Base-by-base conservation (phyloP, 2,113 vertebrate species). In the Noctilio leporinus region DNA sequence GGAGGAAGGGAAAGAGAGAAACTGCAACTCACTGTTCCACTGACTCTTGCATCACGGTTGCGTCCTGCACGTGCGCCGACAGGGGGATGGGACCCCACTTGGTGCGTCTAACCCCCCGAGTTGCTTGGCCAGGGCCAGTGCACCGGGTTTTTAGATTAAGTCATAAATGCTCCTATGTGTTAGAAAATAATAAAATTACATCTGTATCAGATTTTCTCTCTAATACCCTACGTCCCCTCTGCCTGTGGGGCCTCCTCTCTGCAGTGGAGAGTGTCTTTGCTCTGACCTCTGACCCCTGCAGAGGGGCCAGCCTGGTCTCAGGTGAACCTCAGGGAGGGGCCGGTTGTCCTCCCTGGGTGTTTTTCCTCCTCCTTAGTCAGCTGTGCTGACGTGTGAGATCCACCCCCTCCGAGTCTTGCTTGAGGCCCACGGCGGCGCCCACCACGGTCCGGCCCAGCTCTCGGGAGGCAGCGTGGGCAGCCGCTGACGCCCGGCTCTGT, bases 401-500 rank as follows among this genome's bases (percentile, higher is more conserved):
- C 64, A 65, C 16, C 64, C 33, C 64, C 35, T 65, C 64, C 1
- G 64, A 65, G 33, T 35, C 62, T 53, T 33, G 62, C 15, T 14
- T 30, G 15, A n/a, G 62, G 30, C 62, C 24, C 17, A 24, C 19
- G 20, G 19, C 19, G 33, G 64, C 5, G 33, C 35, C 33, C 33
- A 35, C 16, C 64, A 20, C 33, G 19, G 30, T 65, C 64, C 17
- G 15, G 62, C 64, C 64, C 33, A 0, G 64, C 16, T 33, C 64
- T 64, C 7, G 10, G 30, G 4, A 12, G 30, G 16, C 33, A 19
- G 62, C 64, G 3, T 4, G 2, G 30, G 64, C 64, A 35, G 64
- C 15, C 0, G 14, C 62, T 17, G 28, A 16, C 30, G 4, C 12
- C 26, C 12, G 0, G 2, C 62, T 16, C 62, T 33, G 12, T 64